phyloP scores from a whole-genome alignment of 2,888 invertebrate genomes.

The Diloba caeruleocephala region DNA sequence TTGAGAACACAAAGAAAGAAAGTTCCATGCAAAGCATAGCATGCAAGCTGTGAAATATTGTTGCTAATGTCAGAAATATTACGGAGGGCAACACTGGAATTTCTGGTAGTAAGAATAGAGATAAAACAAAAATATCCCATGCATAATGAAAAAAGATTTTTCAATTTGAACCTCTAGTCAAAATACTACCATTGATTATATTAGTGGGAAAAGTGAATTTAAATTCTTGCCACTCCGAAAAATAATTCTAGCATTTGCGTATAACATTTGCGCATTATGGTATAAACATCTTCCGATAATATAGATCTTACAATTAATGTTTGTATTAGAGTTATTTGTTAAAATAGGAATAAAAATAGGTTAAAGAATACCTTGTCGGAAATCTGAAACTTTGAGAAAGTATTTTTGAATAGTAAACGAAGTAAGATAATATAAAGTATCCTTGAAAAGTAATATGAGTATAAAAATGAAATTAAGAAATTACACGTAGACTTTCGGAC shows the following conservation, averaged over 20 bases:
- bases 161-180: slow-evolving; percentile 14
- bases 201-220: slow-evolving; percentile 1
- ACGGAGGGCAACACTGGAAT: not conserved
- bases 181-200: slow-evolving; percentile 16
- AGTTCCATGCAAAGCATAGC: slow-evolving; percentile 64
- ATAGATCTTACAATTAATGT: slow-evolving; percentile 68
- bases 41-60: slow-evolving; percentile 76
- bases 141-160: slow-evolving; percentile 5
- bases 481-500: slow-evolving; percentile 67
- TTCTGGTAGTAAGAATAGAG: not conserved
- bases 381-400: slow-evolving; percentile 84
- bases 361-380: slow-evolving; percentile 78
- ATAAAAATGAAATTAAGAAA: slow-evolving; percentile 61
- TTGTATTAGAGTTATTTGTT: slow-evolving; percentile 85
- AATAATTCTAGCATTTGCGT: slow-evolving; percentile 64
- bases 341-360: slow-evolving; percentile 69
- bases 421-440: slow-evolving; percentile 42
- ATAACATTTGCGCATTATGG: slow-evolving; percentile 59
- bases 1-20: slow-evolving; percentile 68
- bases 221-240: slow-evolving; percentile 18
- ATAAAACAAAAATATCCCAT: slow-evolving; percentile 9
- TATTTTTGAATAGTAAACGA: slow-evolving; percentile 63
- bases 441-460: slow-evolving; percentile 63
- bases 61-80: slow-evolving; percentile 66
- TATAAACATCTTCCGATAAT: slow-evolving; percentile 74